Evolutionary conservation across 2,113 vertebrate species (phyloP).

Genomic region (Candoia aspera): DNA sequence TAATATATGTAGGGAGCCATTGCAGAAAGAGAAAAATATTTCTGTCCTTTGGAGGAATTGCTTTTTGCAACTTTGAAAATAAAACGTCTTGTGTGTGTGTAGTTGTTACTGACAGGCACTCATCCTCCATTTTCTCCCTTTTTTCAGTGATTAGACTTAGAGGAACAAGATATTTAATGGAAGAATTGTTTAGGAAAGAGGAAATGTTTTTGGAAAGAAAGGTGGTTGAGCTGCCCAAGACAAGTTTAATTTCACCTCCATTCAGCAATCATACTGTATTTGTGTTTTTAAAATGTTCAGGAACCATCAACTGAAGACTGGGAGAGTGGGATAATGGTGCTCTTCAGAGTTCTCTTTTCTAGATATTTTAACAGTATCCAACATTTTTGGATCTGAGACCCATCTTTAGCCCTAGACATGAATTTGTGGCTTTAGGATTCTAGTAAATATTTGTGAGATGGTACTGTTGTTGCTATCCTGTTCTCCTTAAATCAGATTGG

Average conservation of each 20-base stretch:
- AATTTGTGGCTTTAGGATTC: not conserved
- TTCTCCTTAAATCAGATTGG: not conserved
- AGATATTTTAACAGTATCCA: not conserved
- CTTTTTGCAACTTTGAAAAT: not conserved
- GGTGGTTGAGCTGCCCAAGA: not conserved
- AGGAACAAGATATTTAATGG: not conserved
- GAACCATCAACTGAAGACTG: not conserved
- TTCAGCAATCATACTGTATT: not conserved
- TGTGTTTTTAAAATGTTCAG: not conserved
- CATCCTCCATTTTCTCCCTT: too few relatives aligned
- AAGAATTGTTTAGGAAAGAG: not conserved
- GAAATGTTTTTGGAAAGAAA: not conserved
- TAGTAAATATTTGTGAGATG: not conserved
- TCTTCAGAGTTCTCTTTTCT: not conserved
- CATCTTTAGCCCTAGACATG: not conserved
- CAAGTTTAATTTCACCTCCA: not conserved
- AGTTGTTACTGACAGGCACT: not conserved
- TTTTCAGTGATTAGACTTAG: not conserved
- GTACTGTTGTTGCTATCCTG: not conserved
- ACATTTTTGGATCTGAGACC: not conserved
- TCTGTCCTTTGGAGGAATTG: not conserved
- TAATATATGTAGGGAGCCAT: not conserved
- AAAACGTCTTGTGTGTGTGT: not conserved
- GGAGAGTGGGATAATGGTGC: not conserved
- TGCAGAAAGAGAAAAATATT: not conserved